Conservation (phyloP, 2,888 invertebrate genomes). For the Onchidella celtica region DNA sequence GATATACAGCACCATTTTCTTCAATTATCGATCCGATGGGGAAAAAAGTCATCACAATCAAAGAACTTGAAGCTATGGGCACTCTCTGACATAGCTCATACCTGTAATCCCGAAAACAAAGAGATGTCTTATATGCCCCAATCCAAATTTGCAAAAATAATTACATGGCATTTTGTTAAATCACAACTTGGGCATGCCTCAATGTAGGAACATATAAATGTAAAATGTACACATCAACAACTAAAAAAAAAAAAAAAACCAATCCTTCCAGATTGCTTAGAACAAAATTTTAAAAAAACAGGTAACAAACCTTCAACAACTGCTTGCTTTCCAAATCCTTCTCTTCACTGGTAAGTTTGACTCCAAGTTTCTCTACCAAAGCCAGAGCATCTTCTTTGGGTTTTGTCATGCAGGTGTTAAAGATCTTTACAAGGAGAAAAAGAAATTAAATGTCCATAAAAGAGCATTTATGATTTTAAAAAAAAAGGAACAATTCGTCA, state of each 20-base stretch:
- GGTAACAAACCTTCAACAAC: conserved; percentile 88
- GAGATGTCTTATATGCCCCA: too few relatives aligned
- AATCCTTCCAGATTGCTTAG: background rate
- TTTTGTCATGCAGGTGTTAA: conserved; percentile 66
- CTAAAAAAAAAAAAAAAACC: background rate
- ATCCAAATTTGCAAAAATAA: too few relatives aligned
- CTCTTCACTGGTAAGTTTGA: conserved; percentile 95
- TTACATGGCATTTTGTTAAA: too few relatives aligned
- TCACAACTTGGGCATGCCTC: too few relatives aligned
- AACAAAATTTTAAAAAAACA: background rate
- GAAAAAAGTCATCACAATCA: conserved; percentile 6
- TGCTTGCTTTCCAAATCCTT: conserved; percentile 97
- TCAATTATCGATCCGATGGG: background rate
- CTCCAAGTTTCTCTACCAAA: conserved; percentile 93
- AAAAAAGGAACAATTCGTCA: background rate
- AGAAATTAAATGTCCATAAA: background rate
- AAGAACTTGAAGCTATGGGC: too few relatives aligned
- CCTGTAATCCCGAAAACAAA: too few relatives aligned
- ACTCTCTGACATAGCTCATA: too few relatives aligned
- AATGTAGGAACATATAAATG: too few relatives aligned
- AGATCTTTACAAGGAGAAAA: conserved; percentile 57
- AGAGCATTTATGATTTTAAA: background rate
- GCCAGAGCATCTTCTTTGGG: conserved; percentile 89
- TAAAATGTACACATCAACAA: background rate
- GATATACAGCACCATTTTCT: background rate